Conservation (phyloP, 2,888 invertebrate species). For the Prenolepis imparis region DNA sequence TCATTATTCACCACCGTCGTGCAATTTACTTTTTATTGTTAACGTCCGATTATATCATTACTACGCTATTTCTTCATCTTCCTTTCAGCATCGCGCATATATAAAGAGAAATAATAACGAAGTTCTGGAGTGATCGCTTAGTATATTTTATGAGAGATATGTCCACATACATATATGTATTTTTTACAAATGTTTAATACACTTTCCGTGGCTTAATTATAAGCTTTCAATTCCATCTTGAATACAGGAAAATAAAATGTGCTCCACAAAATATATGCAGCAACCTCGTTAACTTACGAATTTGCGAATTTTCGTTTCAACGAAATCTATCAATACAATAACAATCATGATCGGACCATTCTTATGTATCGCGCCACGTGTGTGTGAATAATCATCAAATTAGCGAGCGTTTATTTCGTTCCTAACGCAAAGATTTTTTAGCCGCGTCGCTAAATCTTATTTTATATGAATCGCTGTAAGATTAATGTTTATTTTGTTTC, state of each 20-base stretch:
- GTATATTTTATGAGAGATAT: neutral
- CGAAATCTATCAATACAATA: neutral
- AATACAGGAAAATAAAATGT: neutral
- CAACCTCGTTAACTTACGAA: slow-evolving; percentile 16
- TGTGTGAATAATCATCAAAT: neutral
- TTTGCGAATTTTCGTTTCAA: neutral
- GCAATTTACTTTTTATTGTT: slow-evolving; percentile 50
- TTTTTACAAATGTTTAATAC: neutral
- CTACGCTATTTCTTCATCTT: slow-evolving; percentile 31
- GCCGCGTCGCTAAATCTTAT: slow-evolving; percentile 1
- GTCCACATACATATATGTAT: neutral
- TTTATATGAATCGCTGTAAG: neutral
- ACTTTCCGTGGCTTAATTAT: neutral
- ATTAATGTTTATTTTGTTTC: neutral
- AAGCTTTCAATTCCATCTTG: slow-evolving; percentile 3
- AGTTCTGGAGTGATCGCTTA: neutral
- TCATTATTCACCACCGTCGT: slow-evolving; percentile 74
- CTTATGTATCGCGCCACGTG: neutral
- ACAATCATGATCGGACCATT: neutral
- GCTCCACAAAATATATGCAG: neutral
- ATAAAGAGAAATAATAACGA: slow-evolving; percentile 46
- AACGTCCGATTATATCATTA: slow-evolving; percentile 38
- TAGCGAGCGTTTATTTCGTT: neutral
- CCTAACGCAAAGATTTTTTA: neutral
- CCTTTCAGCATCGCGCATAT: slow-evolving; percentile 8